Evolutionary conservation across 2,113 vertebrate genomes (phyloP), one percentile per base, ranked within the genome.

Genomic region (Odontophorus gujanensis): DNA sequence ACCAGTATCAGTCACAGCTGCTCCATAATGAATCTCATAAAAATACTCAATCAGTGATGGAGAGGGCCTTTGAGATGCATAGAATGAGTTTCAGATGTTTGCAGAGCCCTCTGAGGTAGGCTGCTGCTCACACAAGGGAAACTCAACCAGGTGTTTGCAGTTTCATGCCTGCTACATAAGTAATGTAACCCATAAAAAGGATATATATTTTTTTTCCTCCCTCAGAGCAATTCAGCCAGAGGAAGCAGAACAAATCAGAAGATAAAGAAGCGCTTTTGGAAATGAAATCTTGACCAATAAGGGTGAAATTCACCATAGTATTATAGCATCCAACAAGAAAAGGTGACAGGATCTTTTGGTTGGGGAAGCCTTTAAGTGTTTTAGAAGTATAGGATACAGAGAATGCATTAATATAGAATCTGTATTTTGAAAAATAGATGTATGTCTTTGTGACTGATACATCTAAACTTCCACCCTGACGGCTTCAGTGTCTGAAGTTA

Each of bases 11-110:
- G 95, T 96, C 94, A 95, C 96, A 96, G 89, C 94, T 96, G 94
- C 38, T 92, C 71, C 78, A 81, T 90, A 95, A 96, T 96, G 89
- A 96, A 97, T 89, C 89, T 93, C 92, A 89, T 86, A 93, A 94
- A 96, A 96, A 96, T 87, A 96, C 80, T 93, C 92, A 78, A 81
- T 94, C 93, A 83, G 89, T 96, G 94, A 96, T 97, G 85, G 96
- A 97, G 89, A 93, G 92, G 92, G 83, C 96, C 95, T 96, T 85
- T 85, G 97, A 96, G 95, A 97, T 85, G 45, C 58, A 50, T 82
- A 47, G 81, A 97, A 97, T 96, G 96, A 97, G 89, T 97, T 97
- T 96, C 97, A 97, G 92, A 96, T 97, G 96, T 96, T 94, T 81
- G 75, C 50, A 79, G 55, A 96, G 89, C 62, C 59, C 83, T 96